phyloP scores from a whole-genome alignment of 2,797 vertebrate genomes.

The Myiotriccus ornatus region DNA sequence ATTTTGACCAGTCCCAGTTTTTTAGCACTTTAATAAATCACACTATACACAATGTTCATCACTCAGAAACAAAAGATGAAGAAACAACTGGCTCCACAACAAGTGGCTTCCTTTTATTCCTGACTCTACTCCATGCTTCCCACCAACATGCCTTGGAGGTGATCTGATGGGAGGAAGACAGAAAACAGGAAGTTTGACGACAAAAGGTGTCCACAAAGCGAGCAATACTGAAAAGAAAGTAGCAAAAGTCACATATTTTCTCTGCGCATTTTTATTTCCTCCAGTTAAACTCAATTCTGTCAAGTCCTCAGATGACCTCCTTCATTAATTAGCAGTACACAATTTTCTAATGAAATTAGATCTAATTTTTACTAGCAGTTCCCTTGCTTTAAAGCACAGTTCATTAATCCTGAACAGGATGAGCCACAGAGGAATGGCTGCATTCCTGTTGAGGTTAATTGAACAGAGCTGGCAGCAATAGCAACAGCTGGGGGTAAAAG shows the following conservation, averaged over 20 bases:
- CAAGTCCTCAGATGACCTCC: conserved; percentile 17
- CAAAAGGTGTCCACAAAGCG: neutral
- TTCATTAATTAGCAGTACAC: conserved; percentile 44
- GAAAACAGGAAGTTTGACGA: neutral
- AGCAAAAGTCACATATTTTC: neutral
- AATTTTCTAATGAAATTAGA: conserved; percentile 50
- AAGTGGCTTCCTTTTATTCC: neutral
- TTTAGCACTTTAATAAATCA: neutral
- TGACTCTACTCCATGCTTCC: neutral
- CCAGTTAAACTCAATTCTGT: neutral
- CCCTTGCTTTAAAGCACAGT: conserved; percentile 29
- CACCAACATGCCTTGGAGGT: neutral
- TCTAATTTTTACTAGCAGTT: conserved; percentile 8
- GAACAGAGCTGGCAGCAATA: neutral
- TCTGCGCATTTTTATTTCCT: neutral
- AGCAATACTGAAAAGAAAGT: neutral
- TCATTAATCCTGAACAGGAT: conserved; percentile 44
- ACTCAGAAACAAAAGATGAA: neutral
- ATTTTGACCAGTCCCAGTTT: neutral
- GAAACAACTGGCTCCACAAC: neutral
- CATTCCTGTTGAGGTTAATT: conserved; percentile 41
- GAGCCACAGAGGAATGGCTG: conserved; percentile 4
- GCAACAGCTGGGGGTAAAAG: neutral
- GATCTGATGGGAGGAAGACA: neutral
- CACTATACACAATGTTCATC: neutral